phyloP scores from a whole-genome alignment of 2,888 invertebrate genomes.

The Gordius sp. region DNA sequence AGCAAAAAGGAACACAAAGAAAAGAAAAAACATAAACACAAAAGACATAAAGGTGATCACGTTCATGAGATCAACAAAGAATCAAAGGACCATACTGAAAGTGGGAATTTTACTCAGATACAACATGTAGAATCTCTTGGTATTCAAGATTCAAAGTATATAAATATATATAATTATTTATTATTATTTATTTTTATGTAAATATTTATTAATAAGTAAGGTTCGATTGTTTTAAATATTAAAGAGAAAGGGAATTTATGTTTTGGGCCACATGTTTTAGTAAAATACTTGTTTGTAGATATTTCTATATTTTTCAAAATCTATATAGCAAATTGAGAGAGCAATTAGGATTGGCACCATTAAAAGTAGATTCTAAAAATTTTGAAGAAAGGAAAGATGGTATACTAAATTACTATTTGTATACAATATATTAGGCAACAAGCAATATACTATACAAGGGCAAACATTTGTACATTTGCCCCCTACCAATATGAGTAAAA shows the following conservation, averaged over 20 bases:
- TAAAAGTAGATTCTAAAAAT: not conserved
- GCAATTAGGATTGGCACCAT: not conserved
- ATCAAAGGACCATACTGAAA: not conserved
- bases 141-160: slow-evolving; percentile 6
- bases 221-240: no score
- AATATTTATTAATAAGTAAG: no score
- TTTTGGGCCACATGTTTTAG: no score
- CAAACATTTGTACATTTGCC: not conserved
- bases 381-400: slow-evolving; percentile 7
- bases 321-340: slow-evolving; percentile 11
- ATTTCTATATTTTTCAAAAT: no score
- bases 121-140: not conserved
- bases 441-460: slow-evolving; percentile 5
- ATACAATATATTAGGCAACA: not conserved
- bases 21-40: slow-evolving; percentile 10
- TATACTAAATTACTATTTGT: not conserved
- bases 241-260: no score
- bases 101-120: not conserved
- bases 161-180: not conserved
- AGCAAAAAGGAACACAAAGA: not conserved
- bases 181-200: no score
- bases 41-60: not conserved
- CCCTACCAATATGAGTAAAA: not conserved
- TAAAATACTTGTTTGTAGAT: no score
- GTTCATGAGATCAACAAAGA: not conserved